Percentiles rank a stretch among this genome's conserved stretches.
Evolutionary conservation across 2,113 vertebrate genomes (phyloP).

Genomic region (Meleagris gallopavo): DNA sequence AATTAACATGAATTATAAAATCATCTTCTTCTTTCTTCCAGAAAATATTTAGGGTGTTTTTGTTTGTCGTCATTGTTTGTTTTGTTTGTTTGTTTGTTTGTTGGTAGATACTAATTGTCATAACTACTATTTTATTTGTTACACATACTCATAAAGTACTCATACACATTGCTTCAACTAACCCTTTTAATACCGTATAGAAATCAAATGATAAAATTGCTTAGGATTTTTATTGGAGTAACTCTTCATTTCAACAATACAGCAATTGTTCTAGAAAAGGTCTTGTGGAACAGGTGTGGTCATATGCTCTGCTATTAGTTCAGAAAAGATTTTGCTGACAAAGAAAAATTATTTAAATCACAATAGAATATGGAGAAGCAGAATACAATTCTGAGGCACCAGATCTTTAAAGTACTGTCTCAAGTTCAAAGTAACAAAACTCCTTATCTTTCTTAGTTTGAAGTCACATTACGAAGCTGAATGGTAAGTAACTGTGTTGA

Average conservation of each 20-base stretch:
- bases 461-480: not conserved
- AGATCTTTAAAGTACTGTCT: not conserved
- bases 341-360: not conserved
- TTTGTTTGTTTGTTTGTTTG: not conserved
- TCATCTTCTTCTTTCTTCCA: not conserved
- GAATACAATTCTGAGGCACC: not conserved
- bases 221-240: not conserved
- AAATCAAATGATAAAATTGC: not conserved
- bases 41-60: not conserved
- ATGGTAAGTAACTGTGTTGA: not conserved
- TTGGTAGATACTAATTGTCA: not conserved
- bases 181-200: not conserved
- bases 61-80: no score
- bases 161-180: not conserved
- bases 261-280: not conserved
- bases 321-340: not conserved
- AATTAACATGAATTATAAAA: slow-evolving; percentile 12
- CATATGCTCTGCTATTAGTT: not conserved
- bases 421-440: not conserved
- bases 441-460: not conserved
- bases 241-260: not conserved
- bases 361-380: not conserved
- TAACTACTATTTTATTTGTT: slow-evolving; percentile 21
- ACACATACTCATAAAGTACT: not conserved
- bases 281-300: not conserved